Base-by-base conservation (phyloP, 2,113 vertebrate species). In the Ranitomeya variabilis region DNA sequence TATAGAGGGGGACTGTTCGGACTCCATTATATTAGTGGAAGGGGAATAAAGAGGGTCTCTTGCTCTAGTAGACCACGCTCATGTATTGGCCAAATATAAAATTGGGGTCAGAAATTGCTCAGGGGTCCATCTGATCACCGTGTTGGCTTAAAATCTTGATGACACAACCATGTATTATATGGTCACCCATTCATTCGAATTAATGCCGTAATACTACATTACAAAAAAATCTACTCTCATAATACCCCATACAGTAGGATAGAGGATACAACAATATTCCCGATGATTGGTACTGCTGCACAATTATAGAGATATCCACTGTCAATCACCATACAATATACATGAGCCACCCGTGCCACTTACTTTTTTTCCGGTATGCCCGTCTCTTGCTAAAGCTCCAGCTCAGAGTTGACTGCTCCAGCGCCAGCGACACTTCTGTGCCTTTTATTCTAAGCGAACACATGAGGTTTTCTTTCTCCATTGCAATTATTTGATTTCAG, bases 381-480 rank as follows among this genome's bases (percentile, higher is more conserved):
- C 18, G 9, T 69, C 51, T 89, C 52, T 85, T 89, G 80, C 67
- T 64, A 64, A n/a, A 84, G 23, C 21, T 57, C 87, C 87, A 89
- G 18, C 18, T 85, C 51, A 89, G 74, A 10, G n/a, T 12, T 0
- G 55, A 45, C 8, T 14, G 31, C 3, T 31, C 59, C 57, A 89
- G 26, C 2, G 16, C n/a, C 23, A 89, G 6, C 0, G 18, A 45
- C 16, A 85, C 81, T 15, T 89, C 51, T 19, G 45, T 6, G 23
- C 74, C 23, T 21, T 84, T 37, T 21, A 89, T 13, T 26, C 21
- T 59, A 51, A 89, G 16, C 31, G 67, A 69, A 23, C 81, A 54
- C 51, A 64, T 37, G 2, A 78, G 6, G 26, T 77, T 67, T 26
- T 77, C 64, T 12, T 59, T 54, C 64, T 57, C 86, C 86, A 87